Evolutionary conservation across 1,140 invertebrate genomes (phyloP), one percentile per base, ranked within the genome.

Genomic region (Drosophila mayri): DNA sequence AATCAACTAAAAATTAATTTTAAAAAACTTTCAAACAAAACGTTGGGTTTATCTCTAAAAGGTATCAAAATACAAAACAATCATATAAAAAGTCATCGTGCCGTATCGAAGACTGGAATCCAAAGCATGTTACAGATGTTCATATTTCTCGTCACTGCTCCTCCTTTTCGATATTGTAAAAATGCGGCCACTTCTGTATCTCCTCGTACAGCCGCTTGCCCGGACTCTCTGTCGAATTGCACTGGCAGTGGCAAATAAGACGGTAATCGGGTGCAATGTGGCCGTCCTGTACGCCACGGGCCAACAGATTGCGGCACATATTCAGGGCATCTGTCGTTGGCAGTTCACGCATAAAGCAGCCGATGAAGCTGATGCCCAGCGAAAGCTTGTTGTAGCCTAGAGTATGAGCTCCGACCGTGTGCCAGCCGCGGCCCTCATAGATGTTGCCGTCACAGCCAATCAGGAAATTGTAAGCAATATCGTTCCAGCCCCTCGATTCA

Each of bases 381-480:
- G 94, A 94, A 16, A 93, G 93, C 28, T 81, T 92, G 76, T 97
- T 96, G 86, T 95, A 96, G 20, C 93, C 93, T 18, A 94, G 92
- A 0, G 95, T 95, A 76, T 96, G 96, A 0, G 95, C 94, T 0
- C 96, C 96, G 4, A 94, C 91, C 18, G 93, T 88, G 54, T 94
- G 93, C 95, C 95, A 97, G 67, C 95, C 95, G 28, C 95, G 93
- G 3, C 95, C 95, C 78, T 95, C 94, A 76, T 95, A 96, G 3
- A 94, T 93, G 22, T 94, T 94, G 1, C 95, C 95, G 82, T 96
- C 95, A 40, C 95, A 95, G 16, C 95, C 95, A 40, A 96, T 94
- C 12, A 96, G 75, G 75, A 96, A 96, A 65, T 93, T 95, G 72
- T 95, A 95, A 1, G 93, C 95, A 44, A 95, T 95, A 71, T 95